Conservation (phyloP, 2,113 vertebrate genomes). For the Petromus typicus region DNA sequence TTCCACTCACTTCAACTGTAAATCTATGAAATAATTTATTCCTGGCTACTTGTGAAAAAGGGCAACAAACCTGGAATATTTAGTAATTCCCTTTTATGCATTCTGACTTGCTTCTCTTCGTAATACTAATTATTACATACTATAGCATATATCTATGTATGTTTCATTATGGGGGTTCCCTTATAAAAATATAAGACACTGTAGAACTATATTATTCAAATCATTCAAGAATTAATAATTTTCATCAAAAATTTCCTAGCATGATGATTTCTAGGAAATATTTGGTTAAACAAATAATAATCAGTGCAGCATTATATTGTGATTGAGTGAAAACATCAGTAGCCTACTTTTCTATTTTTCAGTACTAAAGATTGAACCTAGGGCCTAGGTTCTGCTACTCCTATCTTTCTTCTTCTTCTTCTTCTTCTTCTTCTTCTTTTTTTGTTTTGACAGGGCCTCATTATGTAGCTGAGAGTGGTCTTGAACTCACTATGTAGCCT, state of each 20-base stretch:
- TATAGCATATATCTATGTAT: neutral
- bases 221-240: neutral
- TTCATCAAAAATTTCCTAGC: neutral
- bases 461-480: neutral
- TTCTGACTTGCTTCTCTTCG: neutral
- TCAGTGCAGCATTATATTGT: neutral
- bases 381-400: neutral
- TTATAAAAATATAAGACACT: neutral
- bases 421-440: too few relatives aligned
- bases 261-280: neutral
- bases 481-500: neutral
- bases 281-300: neutral
- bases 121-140: neutral
- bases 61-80: neutral
- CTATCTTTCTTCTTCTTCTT: too few relatives aligned
- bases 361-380: neutral
- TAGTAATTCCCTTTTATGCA: neutral
- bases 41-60: neutral
- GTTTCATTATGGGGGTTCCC: neutral
- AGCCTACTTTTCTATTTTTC: neutral
- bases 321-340: neutral
- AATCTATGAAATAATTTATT: neutral
- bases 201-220: neutral
- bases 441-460: neutral
- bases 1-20: neutral